phyloP scores from a whole-genome alignment of 23 tunicate genomes.

The Corella eumyota region DNA sequence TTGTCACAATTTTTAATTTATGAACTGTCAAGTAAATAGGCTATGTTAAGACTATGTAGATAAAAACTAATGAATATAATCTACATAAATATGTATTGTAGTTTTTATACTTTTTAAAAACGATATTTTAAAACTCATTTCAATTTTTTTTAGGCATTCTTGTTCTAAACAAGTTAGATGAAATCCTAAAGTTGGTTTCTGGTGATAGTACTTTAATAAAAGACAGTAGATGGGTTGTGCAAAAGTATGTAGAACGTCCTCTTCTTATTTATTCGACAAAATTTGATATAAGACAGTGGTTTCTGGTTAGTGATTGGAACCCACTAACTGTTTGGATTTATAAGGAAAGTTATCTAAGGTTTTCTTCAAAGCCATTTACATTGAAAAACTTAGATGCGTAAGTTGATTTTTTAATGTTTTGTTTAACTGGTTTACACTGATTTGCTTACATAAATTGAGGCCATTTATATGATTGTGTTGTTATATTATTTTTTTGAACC shows the following conservation, averaged over 20 bases:
- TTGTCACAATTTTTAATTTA: neutral
- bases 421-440: neutral
- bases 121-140: too few species aligned
- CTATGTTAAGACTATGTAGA: neutral
- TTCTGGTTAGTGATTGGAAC: conserved; percentile 95
- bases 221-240: conserved; percentile 93
- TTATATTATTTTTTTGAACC: conserved; percentile 1
- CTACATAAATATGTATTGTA: neutral
- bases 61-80: neutral
- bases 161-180: conserved; percentile 72
- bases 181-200: conserved; percentile 69
- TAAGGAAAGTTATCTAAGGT: conserved; percentile 62
- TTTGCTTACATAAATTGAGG: neutral
- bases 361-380: conserved; percentile 70
- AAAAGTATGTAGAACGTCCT: conserved; percentile 97
- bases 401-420: too few species aligned
- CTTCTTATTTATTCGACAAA: conserved; percentile 69
- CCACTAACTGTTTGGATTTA: conserved; percentile 91
- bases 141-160: conserved; percentile 78
- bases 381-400: conserved; percentile 75
- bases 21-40: neutral
- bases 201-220: conserved; percentile 74
- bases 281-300: conserved; percentile 98
- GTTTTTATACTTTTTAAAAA: neutral
- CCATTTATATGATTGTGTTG: neutral